phyloP scores from a whole-genome alignment of 2,888 invertebrate genomes.

The Dolichomitus sp. region DNA sequence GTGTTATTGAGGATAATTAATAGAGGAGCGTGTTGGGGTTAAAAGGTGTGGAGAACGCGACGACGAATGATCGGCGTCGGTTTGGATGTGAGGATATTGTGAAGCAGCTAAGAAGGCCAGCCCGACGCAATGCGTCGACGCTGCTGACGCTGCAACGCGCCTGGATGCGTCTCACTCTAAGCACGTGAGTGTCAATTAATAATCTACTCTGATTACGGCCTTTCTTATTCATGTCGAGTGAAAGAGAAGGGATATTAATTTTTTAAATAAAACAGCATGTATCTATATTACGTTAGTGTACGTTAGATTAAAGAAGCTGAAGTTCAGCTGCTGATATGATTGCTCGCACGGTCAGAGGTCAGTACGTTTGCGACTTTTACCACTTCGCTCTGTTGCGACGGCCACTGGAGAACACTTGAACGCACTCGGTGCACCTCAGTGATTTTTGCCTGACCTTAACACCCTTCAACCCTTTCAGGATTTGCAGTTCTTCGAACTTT shows the following conservation, averaged over 20 bases:
- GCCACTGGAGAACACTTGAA: slow-evolving; percentile 33
- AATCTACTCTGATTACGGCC: slow-evolving; percentile 19
- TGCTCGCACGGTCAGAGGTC: slow-evolving; percentile 31
- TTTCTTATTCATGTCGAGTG: not conserved
- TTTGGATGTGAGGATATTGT: slow-evolving; percentile 84
- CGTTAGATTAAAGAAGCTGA: slow-evolving; percentile 25
- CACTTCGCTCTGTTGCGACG: slow-evolving; percentile 33
- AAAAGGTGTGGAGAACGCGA: slow-evolving; percentile 64
- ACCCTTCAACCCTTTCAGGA: slow-evolving; percentile 22
- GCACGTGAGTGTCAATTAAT: slow-evolving; percentile 88
- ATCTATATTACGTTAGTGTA: slow-evolving; percentile 4
- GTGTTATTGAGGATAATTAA: slow-evolving; percentile 19
- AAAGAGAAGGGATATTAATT: not conserved
- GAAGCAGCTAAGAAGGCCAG: slow-evolving; percentile 85
- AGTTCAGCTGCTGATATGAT: slow-evolving; percentile 24
- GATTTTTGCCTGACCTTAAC: not conserved
- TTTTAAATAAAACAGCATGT: not conserved
- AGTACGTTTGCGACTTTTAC: slow-evolving; percentile 28
- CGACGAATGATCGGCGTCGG: slow-evolving; percentile 71
- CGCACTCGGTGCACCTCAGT: slow-evolving; percentile 21
- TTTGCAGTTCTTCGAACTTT: slow-evolving; percentile 52
- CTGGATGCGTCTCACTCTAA: slow-evolving; percentile 91
- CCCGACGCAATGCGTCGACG: slow-evolving; percentile 86
- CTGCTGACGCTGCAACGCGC: slow-evolving; percentile 86
- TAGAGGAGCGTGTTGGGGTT: slow-evolving; percentile 18